Evolutionary conservation across 2,888 invertebrate species (phyloP).

Genomic region (Caenorhabditis sp.): DNA sequence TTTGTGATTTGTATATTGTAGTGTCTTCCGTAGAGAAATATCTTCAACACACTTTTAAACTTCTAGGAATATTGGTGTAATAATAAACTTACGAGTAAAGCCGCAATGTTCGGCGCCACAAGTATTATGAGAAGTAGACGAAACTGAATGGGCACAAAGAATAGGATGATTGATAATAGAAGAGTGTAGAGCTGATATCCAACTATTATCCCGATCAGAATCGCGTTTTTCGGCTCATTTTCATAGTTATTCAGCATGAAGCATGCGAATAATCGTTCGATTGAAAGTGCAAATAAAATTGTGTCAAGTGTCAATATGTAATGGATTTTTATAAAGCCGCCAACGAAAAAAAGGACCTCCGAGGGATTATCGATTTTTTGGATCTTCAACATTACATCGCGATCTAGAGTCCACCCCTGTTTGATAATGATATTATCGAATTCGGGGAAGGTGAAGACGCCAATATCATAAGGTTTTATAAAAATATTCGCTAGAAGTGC

Average conservation of each 20-base stretch:
- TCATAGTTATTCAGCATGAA: neutral
- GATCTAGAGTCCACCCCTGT: too few relatives aligned
- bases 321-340: neutral
- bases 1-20: slow-evolving; percentile 6
- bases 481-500: neutral
- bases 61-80: too few relatives aligned
- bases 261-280: neutral
- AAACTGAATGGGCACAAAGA: too few relatives aligned
- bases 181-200: neutral
- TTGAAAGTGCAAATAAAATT: neutral
- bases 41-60: too few relatives aligned
- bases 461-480: neutral
- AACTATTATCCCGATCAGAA: neutral
- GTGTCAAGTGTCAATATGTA: neutral
- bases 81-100: too few relatives aligned
- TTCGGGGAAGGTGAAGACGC: too few relatives aligned
- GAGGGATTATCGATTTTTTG: neutral
- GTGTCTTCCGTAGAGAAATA: slow-evolving; percentile 2
- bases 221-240: neutral
- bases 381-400: neutral
- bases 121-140: too few relatives aligned
- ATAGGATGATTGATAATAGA: too few relatives aligned
- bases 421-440: too few relatives aligned
- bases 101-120: too few relatives aligned
- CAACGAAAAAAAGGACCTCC: neutral